A percentile compares a stretch with the other conserved stretches of the same genome.
These are phyloP conservation scores for Perdix hodgsoniae DNA, from an alignment of 2,797 vertebrate species.

Conservation along the genomic window DNA sequence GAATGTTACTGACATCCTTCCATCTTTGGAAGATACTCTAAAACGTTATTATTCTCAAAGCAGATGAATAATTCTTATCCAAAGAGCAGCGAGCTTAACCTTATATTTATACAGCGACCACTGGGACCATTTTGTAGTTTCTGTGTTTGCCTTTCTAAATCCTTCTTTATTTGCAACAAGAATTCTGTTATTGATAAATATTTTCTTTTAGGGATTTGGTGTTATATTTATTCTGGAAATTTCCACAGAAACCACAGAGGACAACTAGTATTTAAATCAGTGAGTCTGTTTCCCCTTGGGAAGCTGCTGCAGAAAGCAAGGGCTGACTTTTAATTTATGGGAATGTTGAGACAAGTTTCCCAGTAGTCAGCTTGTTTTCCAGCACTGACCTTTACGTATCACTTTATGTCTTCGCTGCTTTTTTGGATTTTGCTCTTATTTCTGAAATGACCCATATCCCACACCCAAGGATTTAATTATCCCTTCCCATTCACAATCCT, in stretches of 20 bases:
- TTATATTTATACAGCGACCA: background rate
- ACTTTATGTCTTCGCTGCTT: background rate
- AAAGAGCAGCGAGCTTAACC: background rate
- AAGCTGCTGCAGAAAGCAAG: constrained; percentile 23
- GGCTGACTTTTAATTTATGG: constrained; percentile 28
- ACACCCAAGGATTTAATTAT: background rate
- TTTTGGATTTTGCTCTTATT: background rate
- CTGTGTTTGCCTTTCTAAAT: background rate
- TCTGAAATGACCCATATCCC: background rate
- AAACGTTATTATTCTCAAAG: background rate
- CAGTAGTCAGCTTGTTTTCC: constrained; percentile 24
- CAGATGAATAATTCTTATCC: background rate
- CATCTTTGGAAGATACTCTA: background rate
- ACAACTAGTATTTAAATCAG: constrained; percentile 10
- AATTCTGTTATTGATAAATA: background rate
- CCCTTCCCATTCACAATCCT: background rate
- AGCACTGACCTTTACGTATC: constrained; percentile 30
- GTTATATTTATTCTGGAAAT: background rate
- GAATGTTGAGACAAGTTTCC: constrained; percentile 9
- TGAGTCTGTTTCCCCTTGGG: constrained; percentile 17
- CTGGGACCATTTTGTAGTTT: background rate
- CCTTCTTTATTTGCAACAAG: background rate
- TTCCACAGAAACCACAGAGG: background rate
- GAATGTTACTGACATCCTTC: background rate
- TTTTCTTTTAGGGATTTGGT: constrained; percentile 1